Evolutionary conservation across 2,113 vertebrate genomes (phyloP).

Genomic region (Charina bottae): DNA sequence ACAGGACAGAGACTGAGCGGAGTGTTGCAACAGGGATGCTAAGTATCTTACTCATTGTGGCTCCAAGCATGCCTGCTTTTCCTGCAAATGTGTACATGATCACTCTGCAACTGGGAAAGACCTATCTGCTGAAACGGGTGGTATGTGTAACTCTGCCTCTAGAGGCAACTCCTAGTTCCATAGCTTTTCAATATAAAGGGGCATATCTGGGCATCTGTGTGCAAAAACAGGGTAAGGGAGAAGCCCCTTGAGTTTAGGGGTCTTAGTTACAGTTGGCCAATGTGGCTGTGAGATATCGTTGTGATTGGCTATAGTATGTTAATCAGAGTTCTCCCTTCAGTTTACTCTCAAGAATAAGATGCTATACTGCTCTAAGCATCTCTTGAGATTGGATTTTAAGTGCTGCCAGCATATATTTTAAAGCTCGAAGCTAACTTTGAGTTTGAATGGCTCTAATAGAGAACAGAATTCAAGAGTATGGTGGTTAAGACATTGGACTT

Average conservation of each 20-base stretch:
- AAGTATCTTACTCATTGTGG: not conserved
- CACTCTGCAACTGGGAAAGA: not conserved
- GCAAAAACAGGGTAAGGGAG: too few species aligned
- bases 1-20: too few species aligned
- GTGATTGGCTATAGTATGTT: not conserved
- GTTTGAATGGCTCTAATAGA: not conserved
- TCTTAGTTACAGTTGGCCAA: not conserved
- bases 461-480: not conserved
- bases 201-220: not conserved
- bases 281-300: not conserved
- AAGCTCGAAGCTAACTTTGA: not conserved
- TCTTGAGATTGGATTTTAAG: not conserved
- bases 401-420: not conserved
- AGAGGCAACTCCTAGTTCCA: not conserved
- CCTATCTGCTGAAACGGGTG: not conserved
- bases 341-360: not conserved
- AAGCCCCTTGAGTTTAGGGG: not conserved
- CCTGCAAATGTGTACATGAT: accelerated
- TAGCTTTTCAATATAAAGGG: not conserved
- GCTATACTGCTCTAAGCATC: not conserved
- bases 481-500: not conserved
- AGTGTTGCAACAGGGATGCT: not conserved
- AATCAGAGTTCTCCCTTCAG: not conserved
- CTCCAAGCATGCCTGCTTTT: not conserved
- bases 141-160: not conserved